Conservation (phyloP, 2,797 vertebrate species). For the Monodelphis domestica region DNA sequence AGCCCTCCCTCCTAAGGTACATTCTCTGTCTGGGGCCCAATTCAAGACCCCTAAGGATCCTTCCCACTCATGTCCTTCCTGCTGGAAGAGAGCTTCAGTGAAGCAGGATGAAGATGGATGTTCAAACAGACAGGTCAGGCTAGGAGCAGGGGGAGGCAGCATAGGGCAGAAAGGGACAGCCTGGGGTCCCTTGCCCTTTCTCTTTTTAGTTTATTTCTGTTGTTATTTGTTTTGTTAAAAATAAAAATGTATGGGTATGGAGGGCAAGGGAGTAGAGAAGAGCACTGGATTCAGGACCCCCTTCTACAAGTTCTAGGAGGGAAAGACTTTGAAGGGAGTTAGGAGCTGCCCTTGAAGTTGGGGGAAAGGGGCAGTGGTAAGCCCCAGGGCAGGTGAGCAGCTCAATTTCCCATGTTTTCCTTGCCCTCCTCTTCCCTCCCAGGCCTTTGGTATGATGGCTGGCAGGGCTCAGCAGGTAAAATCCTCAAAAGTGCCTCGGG, state of each 20-base stretch:
- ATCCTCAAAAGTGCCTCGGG: conserved; percentile 98
- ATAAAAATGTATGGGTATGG: conserved; percentile 67
- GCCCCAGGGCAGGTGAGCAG: conserved; percentile 56
- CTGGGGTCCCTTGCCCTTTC: conserved; percentile 62
- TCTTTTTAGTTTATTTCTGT: conserved; percentile 57
- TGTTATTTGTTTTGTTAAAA: conserved; percentile 73
- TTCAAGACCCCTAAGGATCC: conserved; percentile 62
- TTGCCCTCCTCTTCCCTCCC: conserved; percentile 67
- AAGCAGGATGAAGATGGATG: conserved; percentile 75
- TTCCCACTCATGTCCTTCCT: conserved; percentile 46
- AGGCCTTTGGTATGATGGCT: conserved; percentile 79
- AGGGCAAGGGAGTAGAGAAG: conserved; percentile 59
- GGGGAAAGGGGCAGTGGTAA: conserved; percentile 19
- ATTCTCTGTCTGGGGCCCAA: conserved; percentile 74
- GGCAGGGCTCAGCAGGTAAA: conserved; percentile 93
- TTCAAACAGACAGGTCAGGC: conserved; percentile 73
- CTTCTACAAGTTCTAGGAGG: conserved; percentile 66
- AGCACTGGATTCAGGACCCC: conserved; percentile 54
- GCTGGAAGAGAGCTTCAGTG: conserved; percentile 70
- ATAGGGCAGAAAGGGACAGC: conserved; percentile 59
- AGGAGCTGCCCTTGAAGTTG: conserved; percentile 42
- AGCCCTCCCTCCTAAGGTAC: conserved; percentile 73
- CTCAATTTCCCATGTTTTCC: conserved; percentile 58
- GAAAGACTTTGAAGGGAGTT: conserved; percentile 23
- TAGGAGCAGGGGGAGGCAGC: conserved; percentile 73